Conservation (phyloP, 2,888 invertebrate genomes). For the Caenorhabditis sp. region DNA sequence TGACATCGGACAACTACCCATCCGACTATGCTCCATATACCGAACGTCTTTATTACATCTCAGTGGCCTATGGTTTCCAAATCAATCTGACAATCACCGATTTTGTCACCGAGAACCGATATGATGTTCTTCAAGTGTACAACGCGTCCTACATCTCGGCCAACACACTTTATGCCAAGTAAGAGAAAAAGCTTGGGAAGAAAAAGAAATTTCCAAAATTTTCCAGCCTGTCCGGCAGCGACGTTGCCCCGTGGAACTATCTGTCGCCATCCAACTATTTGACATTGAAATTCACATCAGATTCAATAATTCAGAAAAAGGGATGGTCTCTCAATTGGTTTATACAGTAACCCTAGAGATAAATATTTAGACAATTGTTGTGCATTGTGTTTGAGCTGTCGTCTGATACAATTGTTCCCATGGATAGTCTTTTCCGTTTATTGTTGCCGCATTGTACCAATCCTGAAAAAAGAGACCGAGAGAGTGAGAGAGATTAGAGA, state of each 20-base stretch:
- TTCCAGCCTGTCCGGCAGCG: conserved; percentile 23
- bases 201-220: background rate
- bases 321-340: conserved; percentile 23
- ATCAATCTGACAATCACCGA: conserved; percentile 22
- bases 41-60: conserved; percentile 34
- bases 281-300: conserved; percentile 28
- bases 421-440: background rate
- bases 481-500: background rate
- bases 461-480: background rate
- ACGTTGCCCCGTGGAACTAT: conserved; percentile 18
- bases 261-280: conserved; percentile 12
- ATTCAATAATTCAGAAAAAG: conserved; percentile 16
- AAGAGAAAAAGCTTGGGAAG: no score
- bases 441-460: background rate
- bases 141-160: conserved; percentile 9
- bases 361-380: no score
- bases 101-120: conserved; percentile 22
- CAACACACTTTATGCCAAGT: conserved; percentile 16
- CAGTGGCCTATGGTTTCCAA: conserved; percentile 25
- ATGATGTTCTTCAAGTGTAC: conserved; percentile 27
- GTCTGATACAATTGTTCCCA: background rate
- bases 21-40: conserved; percentile 77
- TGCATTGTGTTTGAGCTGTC: no score
- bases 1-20: conserved; percentile 82
- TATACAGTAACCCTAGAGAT: background rate